Percentiles rank a stretch among this genome's conserved stretches.
These are phyloP conservation scores for Epirrita christyi DNA, from an alignment of 2,888 invertebrate species.

Conservation along the genomic window DNA sequence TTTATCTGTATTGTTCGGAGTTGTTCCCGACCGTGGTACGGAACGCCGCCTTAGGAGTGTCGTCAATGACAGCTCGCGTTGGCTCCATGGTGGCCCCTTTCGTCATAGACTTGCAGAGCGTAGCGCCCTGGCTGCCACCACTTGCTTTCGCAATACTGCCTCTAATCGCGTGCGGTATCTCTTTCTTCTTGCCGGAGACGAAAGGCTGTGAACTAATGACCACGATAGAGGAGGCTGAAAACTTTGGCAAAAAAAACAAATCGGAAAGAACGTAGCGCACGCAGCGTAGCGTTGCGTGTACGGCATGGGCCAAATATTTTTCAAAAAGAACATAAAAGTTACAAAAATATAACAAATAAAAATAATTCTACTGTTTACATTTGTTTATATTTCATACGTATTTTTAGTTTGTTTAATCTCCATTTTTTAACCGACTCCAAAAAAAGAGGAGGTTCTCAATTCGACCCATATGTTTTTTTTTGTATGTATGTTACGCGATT, in stretches of 20 bases:
- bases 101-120: constrained; percentile 85
- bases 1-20: constrained; percentile 94
- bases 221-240: constrained; percentile 92
- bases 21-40: constrained; percentile 95
- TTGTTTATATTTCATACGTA: no score
- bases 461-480: no score
- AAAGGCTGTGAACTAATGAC: constrained; percentile 90
- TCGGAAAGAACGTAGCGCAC: constrained; percentile 8
- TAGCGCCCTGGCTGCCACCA: constrained; percentile 87
- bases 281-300: no score
- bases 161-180: constrained; percentile 80
- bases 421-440: no score
- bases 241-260: constrained; percentile 62
- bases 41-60: constrained; percentile 94
- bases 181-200: constrained; percentile 90
- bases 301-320: background rate
- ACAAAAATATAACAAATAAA: no score
- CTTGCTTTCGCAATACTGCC: constrained; percentile 89
- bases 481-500: no score
- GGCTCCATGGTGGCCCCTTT: constrained; percentile 95
- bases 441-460: no score
- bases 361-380: no score
- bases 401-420: no score
- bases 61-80: constrained; percentile 94
- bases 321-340: background rate